Percentiles rank a stretch among this genome's conserved stretches.
phyloP scores from a whole-genome alignment of 2,797 vertebrate species.

The Aulostomus chinensis region DNA sequence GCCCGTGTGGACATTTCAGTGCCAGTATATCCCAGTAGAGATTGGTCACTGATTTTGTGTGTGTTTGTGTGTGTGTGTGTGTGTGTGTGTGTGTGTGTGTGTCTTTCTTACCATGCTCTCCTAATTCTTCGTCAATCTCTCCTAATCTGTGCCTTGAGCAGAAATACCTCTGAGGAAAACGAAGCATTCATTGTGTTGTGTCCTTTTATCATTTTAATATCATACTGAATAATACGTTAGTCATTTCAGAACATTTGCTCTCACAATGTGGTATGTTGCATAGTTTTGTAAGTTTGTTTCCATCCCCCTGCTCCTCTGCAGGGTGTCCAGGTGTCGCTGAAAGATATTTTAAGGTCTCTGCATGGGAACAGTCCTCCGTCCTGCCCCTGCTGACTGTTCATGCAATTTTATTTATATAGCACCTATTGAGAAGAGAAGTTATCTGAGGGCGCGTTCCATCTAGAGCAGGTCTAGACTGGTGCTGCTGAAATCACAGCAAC shows the following conservation, averaged over 20 bases:
- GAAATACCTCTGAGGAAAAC: background rate
- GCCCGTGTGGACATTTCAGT: constrained; percentile 46
- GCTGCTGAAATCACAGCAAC: constrained; percentile 33
- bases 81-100: constrained; percentile 10
- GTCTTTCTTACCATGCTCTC: background rate
- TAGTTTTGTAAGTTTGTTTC: too few species aligned
- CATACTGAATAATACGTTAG: background rate
- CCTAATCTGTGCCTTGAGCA: constrained; percentile 5
- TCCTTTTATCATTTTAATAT: too few species aligned
- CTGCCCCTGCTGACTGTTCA: too few species aligned
- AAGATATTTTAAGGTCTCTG: constrained; percentile 57
- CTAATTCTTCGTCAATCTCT: background rate
- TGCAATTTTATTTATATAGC: too few species aligned
- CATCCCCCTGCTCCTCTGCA: constrained; percentile 16
- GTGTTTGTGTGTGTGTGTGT: constrained; percentile 9
- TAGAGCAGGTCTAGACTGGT: too few species aligned
- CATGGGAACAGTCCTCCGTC: constrained; percentile 20
- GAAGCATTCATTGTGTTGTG: too few species aligned
- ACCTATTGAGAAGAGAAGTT: too few species aligned
- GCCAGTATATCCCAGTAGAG: constrained; percentile 38
- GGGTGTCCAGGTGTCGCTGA: constrained; percentile 43
- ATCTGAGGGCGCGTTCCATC: too few species aligned
- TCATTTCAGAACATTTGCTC: too few species aligned
- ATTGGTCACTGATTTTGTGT: constrained; percentile 32
- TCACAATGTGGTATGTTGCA: too few species aligned